These are phyloP conservation scores for Raja brachyura DNA, from an alignment of 2,113 vertebrate species.

Conservation along the genomic window DNA sequence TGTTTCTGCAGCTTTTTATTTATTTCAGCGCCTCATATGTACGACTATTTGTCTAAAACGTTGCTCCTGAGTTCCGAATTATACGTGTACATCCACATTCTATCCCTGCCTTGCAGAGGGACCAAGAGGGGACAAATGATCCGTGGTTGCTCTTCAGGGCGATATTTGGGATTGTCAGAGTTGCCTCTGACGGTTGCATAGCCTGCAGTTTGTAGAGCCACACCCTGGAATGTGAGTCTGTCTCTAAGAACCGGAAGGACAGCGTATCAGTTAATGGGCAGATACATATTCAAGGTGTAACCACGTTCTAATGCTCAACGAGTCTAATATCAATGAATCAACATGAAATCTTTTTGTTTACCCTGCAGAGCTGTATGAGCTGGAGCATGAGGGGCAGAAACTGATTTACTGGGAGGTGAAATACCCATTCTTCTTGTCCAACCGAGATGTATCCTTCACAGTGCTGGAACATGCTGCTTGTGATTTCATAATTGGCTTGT, in stretches of 20 bases:
- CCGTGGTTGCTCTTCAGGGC: not conserved
- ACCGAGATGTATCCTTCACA: slow-evolving; percentile 88
- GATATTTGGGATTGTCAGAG: not conserved
- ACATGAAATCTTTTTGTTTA: slow-evolving; percentile 7
- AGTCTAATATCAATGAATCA: not conserved
- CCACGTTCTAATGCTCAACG: slow-evolving; percentile 48
- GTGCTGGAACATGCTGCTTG: slow-evolving; percentile 26
- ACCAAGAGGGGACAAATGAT: not conserved
- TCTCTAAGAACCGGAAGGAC: not conserved
- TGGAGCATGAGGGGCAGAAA: slow-evolving; percentile 56
- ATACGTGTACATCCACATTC: no score
- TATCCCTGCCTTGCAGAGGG: not conserved
- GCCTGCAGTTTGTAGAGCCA: not conserved
- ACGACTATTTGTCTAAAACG: no score
- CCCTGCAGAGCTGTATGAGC: slow-evolving; percentile 58
- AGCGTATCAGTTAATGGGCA: not conserved
- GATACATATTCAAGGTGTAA: not conserved
- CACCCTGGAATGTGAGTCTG: not conserved
- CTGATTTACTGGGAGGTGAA: slow-evolving; percentile 88
- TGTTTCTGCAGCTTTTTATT: not conserved
- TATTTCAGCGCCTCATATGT: not conserved
- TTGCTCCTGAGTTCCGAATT: no score
- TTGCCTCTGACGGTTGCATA: not conserved
- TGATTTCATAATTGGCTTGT: not conserved
- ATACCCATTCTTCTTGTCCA: slow-evolving; percentile 79